A percentile compares a stretch with the other conserved stretches of the same genome.
Conservation (phyloP, 2,797 vertebrate species). For the Anguilla marmorata region DNA sequence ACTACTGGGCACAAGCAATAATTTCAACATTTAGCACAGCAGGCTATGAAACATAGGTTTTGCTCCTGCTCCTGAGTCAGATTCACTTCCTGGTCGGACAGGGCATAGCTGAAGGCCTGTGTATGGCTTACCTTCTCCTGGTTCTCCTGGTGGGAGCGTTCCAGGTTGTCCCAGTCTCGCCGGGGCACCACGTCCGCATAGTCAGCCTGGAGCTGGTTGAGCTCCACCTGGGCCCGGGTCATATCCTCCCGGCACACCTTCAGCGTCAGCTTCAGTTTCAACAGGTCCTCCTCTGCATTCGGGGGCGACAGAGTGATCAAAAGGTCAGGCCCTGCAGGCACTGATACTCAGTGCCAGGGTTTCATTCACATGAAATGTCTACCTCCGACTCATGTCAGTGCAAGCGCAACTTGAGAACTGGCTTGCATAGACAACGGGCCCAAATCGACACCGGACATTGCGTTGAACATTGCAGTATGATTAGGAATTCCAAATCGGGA, state of each 20-base stretch:
- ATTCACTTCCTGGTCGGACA: not conserved
- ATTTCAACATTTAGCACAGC: not conserved
- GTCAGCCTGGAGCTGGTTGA: constrained; percentile 73
- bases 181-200: constrained; percentile 79
- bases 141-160: constrained; percentile 65
- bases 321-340: not conserved
- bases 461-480: no score
- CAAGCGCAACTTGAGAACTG: no score
- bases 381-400: no score
- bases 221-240: constrained; percentile 72
- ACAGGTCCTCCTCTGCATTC: constrained; percentile 60
- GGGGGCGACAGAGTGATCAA: not conserved
- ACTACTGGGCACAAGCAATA: not conserved
- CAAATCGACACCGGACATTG: no score
- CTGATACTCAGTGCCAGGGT: not conserved
- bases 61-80: not conserved
- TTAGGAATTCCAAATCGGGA: no score
- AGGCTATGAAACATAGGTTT: not conserved
- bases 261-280: constrained; percentile 74
- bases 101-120: not conserved
- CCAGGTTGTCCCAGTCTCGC: constrained; percentile 74
- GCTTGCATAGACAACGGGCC: no score
- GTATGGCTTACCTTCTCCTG: constrained; percentile 66
- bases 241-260: constrained; percentile 76
- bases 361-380: no score